Conservation (phyloP, 2,888 invertebrate genomes). For the Leucoma salicis region DNA sequence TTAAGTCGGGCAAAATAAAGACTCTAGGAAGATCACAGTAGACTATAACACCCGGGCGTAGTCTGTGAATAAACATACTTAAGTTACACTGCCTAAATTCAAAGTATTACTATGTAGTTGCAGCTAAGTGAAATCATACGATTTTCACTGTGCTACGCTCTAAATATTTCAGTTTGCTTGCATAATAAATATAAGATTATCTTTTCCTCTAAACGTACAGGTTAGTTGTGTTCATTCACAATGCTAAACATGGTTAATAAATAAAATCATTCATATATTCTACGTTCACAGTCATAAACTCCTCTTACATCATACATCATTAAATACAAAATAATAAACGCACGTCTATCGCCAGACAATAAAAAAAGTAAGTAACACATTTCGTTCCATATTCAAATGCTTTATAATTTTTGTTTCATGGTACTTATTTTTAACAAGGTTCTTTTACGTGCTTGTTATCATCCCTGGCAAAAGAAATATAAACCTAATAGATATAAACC, state of each 20-base stretch:
- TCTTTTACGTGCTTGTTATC: background rate
- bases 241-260: too few relatives aligned
- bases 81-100: background rate
- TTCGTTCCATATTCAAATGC: background rate
- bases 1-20: too few relatives aligned
- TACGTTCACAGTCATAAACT: background rate
- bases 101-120: slow-evolving; percentile 17
- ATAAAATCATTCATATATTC: too few relatives aligned
- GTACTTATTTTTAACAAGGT: background rate
- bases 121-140: slow-evolving; percentile 36
- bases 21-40: too few relatives aligned
- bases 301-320: too few relatives aligned
- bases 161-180: slow-evolving; percentile 32
- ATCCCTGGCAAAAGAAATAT: background rate
- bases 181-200: slow-evolving; percentile 33
- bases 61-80: too few relatives aligned
- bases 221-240: too few relatives aligned
- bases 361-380: background rate
- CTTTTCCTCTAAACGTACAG: slow-evolving; percentile 1
- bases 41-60: too few relatives aligned
- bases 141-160: slow-evolving; percentile 42
- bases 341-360: too few relatives aligned
- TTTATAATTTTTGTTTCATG: background rate
- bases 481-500: background rate
- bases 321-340: too few relatives aligned